A percentile compares a stretch with the other conserved stretches of the same genome.
Evolutionary conservation across 2,113 vertebrate genomes (phyloP).

Genomic region (Plecturocebus donacophilus): DNA sequence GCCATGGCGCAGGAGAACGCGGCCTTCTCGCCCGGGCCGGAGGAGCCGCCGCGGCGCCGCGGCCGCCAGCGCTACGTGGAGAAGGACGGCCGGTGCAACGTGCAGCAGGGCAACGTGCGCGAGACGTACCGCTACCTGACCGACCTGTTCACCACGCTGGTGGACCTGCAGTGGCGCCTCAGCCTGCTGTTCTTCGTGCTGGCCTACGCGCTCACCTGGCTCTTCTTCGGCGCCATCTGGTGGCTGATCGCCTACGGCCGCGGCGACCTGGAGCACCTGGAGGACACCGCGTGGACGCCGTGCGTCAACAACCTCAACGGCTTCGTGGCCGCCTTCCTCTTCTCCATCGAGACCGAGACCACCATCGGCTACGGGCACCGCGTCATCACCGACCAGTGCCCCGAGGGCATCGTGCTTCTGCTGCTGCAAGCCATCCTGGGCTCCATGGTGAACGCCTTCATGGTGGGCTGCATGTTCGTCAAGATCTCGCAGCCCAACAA

Average conservation of each 20-base stretch:
- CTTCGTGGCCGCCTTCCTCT: constrained; percentile 97
- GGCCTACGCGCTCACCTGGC: constrained; percentile 97
- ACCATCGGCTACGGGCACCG: constrained; percentile 97
- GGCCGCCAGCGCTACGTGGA: constrained; percentile 96
- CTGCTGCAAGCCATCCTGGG: constrained; percentile 97
- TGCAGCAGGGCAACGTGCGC: constrained; percentile 95
- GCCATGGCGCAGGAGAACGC: constrained; percentile 70
- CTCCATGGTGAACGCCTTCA: constrained; percentile 99
- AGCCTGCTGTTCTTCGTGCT: constrained; percentile 97
- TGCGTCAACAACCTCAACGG: constrained; percentile 98
- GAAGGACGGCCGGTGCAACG: constrained; percentile 97
- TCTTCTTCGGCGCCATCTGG: constrained; percentile 98
- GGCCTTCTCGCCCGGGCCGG: background rate
- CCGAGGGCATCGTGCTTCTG: constrained; percentile 95
- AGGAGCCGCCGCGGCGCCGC: constrained; percentile 59
- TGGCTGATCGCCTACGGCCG: constrained; percentile 97
- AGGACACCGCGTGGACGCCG: constrained; percentile 94
- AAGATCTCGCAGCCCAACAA: constrained; percentile 95
- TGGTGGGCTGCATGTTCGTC: constrained; percentile 95
- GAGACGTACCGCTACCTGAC: constrained; percentile 98
- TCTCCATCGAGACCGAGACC: constrained; percentile 98
- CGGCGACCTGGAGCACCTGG: constrained; percentile 97
- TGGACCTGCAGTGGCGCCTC: constrained; percentile 98
- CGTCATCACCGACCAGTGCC: constrained; percentile 97
- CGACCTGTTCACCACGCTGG: constrained; percentile 98